phyloP scores from a whole-genome alignment of 2,113 vertebrate species.

The Neomonachus schauinslandi region DNA sequence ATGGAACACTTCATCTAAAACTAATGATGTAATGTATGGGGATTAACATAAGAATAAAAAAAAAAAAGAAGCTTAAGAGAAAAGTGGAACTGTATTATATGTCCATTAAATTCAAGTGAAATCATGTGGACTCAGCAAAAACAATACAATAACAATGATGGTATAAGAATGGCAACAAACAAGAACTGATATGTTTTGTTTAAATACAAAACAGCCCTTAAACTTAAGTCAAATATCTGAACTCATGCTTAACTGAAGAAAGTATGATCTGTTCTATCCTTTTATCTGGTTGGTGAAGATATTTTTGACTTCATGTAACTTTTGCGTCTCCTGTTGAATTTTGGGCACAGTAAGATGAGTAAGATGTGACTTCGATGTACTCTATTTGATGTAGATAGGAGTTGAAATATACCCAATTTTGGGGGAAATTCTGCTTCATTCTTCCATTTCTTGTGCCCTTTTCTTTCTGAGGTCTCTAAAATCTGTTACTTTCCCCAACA shows the following conservation, averaged over 20 bases:
- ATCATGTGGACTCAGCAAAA: background rate
- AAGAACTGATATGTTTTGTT: background rate
- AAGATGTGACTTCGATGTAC: background rate
- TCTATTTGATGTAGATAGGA: background rate
- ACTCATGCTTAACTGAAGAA: background rate
- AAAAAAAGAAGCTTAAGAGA: background rate
- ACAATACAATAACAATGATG: background rate
- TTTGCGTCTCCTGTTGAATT: constrained; percentile 9
- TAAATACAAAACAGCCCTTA: background rate
- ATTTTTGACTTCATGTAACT: background rate
- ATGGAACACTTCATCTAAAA: too few species aligned
- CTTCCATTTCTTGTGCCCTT: background rate
- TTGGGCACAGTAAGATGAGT: background rate
- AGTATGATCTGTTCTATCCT: background rate
- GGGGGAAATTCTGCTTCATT: background rate
- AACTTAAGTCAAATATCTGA: background rate
- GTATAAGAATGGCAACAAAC: background rate
- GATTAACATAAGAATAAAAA: too few species aligned
- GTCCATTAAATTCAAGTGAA: background rate
- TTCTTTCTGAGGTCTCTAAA: background rate
- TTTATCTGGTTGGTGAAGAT: background rate
- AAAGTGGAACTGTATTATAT: background rate
- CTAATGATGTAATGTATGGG: too few species aligned
- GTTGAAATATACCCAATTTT: background rate
- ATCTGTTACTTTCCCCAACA: background rate